phyloP scores from a whole-genome alignment of 2,113 vertebrate genomes.

The Peromyscus maniculatus region DNA sequence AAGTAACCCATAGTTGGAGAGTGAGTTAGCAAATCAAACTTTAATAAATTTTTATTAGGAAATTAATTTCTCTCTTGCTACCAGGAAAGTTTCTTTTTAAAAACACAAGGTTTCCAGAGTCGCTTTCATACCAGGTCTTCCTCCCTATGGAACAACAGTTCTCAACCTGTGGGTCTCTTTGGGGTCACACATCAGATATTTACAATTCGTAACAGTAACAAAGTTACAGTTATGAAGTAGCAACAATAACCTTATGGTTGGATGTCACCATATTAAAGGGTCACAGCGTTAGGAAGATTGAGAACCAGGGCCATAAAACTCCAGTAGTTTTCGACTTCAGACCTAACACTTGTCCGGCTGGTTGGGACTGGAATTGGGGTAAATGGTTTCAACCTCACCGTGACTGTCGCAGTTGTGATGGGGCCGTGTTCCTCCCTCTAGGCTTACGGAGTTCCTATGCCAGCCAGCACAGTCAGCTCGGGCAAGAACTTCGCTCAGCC shows the following conservation, averaged over 20 bases:
- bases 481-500: conserved; percentile 92
- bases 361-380: neutral
- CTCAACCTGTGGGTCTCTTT: neutral
- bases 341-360: neutral
- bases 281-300: neutral
- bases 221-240: neutral
- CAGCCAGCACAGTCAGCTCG: conserved; percentile 96
- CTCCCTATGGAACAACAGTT: neutral
- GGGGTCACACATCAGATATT: neutral
- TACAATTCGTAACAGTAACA: neutral
- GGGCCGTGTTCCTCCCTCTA: conserved; percentile 78
- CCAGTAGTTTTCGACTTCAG: conserved; percentile 11
- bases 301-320: neutral
- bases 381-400: neutral
- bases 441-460: conserved; percentile 95
- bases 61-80: conserved; percentile 7
- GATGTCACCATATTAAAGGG: neutral
- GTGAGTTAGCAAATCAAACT: conserved; percentile 16
- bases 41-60: conserved; percentile 5
- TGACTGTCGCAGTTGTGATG: neutral
- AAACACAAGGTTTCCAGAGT: neutral
- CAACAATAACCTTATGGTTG: neutral
- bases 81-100: conserved; percentile 42
- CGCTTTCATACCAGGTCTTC: neutral
- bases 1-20: neutral